A percentile compares a stretch with the other conserved stretches of the same genome.
These are phyloP conservation scores for Tetragonula carbonaria DNA, from an alignment of 2,888 invertebrate genomes.

Conservation along the genomic window DNA sequence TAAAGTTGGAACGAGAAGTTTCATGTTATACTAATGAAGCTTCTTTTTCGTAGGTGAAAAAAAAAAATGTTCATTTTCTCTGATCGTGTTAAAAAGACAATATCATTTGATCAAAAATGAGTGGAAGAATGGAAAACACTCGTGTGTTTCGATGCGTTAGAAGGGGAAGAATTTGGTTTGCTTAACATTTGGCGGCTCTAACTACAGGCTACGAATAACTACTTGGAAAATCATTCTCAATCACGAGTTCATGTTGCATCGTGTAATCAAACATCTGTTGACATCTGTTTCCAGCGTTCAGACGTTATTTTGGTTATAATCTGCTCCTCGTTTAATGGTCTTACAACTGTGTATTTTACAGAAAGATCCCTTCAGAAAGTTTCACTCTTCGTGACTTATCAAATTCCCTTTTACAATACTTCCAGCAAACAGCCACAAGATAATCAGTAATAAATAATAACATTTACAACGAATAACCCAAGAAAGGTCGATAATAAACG, in stretches of 20 bases:
- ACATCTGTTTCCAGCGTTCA: slow-evolving; percentile 1
- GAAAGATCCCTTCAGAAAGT: neutral
- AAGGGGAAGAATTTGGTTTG: neutral
- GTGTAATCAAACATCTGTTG: slow-evolving; percentile 46
- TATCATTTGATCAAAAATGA: neutral
- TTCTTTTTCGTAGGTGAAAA: too few species aligned
- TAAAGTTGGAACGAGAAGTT: too few species aligned
- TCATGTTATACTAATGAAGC: too few species aligned
- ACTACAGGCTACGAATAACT: slow-evolving; percentile 27
- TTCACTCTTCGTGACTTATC: neutral
- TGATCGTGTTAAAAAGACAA: neutral
- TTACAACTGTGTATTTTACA: neutral
- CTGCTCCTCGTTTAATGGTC: neutral
- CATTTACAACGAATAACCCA: too few species aligned
- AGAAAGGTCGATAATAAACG: too few species aligned
- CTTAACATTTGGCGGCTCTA: slow-evolving; percentile 15
- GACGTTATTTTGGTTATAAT: neutral
- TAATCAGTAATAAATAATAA: too few species aligned
- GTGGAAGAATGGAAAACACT: too few species aligned
- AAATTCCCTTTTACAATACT: neutral
- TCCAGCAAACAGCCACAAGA: neutral
- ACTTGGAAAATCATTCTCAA: slow-evolving; percentile 5
- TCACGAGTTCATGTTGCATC: slow-evolving; percentile 21
- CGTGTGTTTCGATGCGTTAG: too few species aligned
- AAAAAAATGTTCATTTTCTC: too few species aligned